These are phyloP conservation scores for Lycocorax pyrrhopterus DNA, from an alignment of 2,113 vertebrate genomes.

Conservation along the genomic window DNA sequence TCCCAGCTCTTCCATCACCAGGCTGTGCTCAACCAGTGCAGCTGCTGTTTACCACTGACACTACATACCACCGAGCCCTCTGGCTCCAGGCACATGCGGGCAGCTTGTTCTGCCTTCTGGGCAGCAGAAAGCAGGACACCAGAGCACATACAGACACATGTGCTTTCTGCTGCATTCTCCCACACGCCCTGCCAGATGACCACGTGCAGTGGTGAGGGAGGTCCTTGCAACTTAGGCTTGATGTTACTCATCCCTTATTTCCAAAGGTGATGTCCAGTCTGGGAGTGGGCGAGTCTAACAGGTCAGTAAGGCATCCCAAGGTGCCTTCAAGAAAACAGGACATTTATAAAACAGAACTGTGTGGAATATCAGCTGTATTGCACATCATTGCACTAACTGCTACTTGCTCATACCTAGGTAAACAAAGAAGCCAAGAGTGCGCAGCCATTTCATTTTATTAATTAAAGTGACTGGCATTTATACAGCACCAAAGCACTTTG, in stretches of 20 bases:
- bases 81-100: neutral
- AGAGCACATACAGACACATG: neutral
- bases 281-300: accelerated
- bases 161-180: neutral
- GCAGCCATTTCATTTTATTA: constrained; percentile 42
- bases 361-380: neutral
- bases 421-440: constrained; percentile 16
- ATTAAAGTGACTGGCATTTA: constrained; percentile 57
- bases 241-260: neutral
- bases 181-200: neutral
- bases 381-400: neutral
- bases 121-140: neutral
- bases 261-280: neutral
- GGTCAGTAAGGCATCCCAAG: neutral
- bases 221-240: neutral
- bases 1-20: neutral
- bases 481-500: constrained; percentile 43
- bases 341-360: neutral
- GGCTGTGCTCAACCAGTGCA: neutral
- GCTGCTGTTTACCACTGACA: neutral
- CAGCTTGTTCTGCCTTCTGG: neutral
- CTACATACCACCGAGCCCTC: neutral
- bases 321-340: neutral
- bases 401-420: neutral
- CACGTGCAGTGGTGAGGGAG: neutral